A percentile compares a stretch with the other conserved stretches of the same genome.
Evolutionary conservation across 2,888 invertebrate genomes (phyloP).

Genomic region (Leptopilina drosophilae): DNA sequence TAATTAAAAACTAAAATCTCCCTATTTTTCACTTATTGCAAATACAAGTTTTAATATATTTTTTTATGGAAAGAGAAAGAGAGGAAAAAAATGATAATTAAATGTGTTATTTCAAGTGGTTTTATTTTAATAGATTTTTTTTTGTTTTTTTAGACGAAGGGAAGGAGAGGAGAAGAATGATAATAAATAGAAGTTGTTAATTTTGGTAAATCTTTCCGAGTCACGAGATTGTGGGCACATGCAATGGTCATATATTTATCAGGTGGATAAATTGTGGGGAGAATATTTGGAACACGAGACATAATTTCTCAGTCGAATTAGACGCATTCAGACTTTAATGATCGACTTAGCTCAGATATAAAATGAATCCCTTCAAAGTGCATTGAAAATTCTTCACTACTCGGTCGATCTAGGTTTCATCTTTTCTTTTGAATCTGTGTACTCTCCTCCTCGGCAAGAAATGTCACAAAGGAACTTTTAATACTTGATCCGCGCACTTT

Average conservation of each 20-base stretch:
- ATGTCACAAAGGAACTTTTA: no score
- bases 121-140: no score
- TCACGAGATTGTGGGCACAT: constrained; percentile 7
- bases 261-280: neutral
- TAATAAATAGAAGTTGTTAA: neutral
- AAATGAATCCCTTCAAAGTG: neutral
- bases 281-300: constrained; percentile 15
- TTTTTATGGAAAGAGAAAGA: neutral
- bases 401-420: neutral
- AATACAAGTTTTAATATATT: no score
- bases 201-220: constrained; percentile 6
- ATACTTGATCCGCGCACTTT: neutral
- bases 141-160: no score
- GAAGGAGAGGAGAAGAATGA: no score
- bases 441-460: no score
- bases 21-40: no score
- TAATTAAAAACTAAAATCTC: no score
- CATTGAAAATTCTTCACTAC: neutral
- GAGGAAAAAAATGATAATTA: neutral
- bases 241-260: neutral
- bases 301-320: constrained; percentile 18
- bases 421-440: neutral
- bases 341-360: neutral
- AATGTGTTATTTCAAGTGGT: no score
- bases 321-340: constrained; percentile 14